Percentiles rank a stretch among this genome's conserved stretches.
These are phyloP conservation scores for Microtus richardsoni DNA, from an alignment of 2,113 vertebrate species.

Conservation along the genomic window DNA sequence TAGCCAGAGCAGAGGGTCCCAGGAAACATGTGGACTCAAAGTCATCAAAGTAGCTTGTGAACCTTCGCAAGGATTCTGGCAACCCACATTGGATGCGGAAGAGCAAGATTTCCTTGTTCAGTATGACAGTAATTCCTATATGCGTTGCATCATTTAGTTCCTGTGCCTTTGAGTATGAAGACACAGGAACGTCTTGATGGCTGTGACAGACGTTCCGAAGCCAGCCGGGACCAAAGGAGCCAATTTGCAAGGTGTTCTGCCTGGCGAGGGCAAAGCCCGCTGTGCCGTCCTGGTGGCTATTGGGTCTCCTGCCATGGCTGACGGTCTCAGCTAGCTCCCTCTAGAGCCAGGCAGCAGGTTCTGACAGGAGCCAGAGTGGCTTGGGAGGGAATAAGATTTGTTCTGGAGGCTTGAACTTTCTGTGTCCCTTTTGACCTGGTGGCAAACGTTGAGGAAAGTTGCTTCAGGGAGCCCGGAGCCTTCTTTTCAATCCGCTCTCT, in stretches of 20 bases:
- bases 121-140: not conserved
- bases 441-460: not conserved
- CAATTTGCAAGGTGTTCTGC: not conserved
- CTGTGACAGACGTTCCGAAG: conserved; percentile 46
- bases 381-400: not conserved
- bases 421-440: conserved; percentile 16
- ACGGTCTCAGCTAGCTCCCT: not conserved
- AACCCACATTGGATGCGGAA: not conserved
- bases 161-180: conserved; percentile 62
- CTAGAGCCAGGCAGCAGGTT: not conserved
- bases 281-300: not conserved
- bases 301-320: conserved; percentile 33
- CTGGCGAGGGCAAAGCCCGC: not conserved
- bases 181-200: conserved; percentile 43
- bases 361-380: not conserved
- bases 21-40: not conserved
- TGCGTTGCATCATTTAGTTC: not conserved
- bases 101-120: not conserved
- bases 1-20: not conserved
- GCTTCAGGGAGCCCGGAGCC: not conserved
- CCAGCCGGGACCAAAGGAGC: not conserved
- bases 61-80: not conserved
- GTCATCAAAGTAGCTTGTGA: not conserved
- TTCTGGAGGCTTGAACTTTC: not conserved
- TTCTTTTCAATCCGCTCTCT: not conserved